Base-by-base conservation (phyloP, 35 echinoderm and acorn worm species). In the Heliocidaris erythrogramma region DNA sequence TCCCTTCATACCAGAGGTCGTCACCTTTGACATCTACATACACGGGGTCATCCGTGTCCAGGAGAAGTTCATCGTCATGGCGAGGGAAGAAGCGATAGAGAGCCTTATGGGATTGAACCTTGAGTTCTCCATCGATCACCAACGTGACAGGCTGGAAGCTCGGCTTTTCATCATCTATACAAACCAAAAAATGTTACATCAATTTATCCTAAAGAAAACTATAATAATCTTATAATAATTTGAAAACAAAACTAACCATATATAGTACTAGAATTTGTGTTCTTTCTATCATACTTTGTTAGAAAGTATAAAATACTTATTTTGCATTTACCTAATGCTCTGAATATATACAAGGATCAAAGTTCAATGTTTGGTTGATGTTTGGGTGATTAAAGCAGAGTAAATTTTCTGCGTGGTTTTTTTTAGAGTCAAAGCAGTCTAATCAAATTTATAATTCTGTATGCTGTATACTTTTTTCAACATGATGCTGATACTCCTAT, bases 1-100 rank as follows among this genome's bases (percentile, higher is more conserved):
- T 97, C 9, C 98, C 98, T 47, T 99, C 98, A 94, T 90, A 97
- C 98, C 98, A 99, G 5, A 96, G 94, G 85, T 99, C 98, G 21
- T 93, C 95, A 12, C 97, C 96, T 53, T 95, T 97, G 35, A 61
- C 86, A 71, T 99, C 98, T 49, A 99, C 97, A 60, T 94, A 97
- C 4, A 99, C 90, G 24, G 98, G 97, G 92, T 99, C 98, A n/a
- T 91, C 91, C n/a, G 97, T 94, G 84, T 99, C 98, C 9, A 99
- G 85, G 16, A 88, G 50, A 6, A 99, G 32, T 85, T 99, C 98
- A 85, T 99, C 98, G 49, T 97, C 96, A 47, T 99, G 98, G 21
- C 98, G 97, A 85, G 97, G 96, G n/a, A 99, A 86, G 95, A 99
- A 99, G 47, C 94, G 90, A 48, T 95, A 97, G 21, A 99, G 78